These are phyloP conservation scores for Meiosimyza platycephala DNA, from an alignment of 2,888 invertebrate genomes.

Conservation along the genomic window DNA sequence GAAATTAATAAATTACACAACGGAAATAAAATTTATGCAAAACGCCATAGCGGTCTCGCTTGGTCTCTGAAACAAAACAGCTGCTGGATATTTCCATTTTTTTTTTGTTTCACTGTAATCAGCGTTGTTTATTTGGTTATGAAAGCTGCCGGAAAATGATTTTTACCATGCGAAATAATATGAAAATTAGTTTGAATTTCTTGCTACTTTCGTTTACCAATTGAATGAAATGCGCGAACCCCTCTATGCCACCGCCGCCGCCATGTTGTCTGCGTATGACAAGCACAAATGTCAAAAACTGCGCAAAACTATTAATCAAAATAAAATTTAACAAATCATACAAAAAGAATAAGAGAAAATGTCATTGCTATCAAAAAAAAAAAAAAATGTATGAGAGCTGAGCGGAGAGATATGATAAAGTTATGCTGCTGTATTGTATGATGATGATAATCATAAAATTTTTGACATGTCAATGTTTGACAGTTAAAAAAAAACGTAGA, in stretches of 20 bases:
- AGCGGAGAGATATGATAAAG: not conserved
- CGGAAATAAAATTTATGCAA: constrained; percentile 33
- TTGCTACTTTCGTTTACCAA: not conserved
- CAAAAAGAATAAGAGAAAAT: not conserved
- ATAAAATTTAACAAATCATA: constrained; percentile 31
- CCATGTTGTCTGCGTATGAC: constrained; percentile 19
- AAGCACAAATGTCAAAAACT: constrained; percentile 32
- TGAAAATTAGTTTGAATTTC: constrained; percentile 4
- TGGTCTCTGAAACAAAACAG: constrained; percentile 19
- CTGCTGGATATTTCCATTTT: constrained; percentile 7
- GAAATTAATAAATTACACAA: constrained; percentile 35
- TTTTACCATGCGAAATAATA: not conserved
- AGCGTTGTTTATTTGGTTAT: no score
- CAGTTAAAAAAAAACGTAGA: constrained; percentile 4
- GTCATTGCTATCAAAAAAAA: not conserved
- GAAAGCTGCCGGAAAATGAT: constrained; percentile 5
- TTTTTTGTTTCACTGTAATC: not conserved
- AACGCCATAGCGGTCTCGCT: not conserved
- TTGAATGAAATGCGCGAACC: constrained; percentile 10
- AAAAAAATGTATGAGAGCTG: not conserved
- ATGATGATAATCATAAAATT: not conserved
- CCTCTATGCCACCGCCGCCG: not conserved
- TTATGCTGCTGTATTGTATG: not conserved
- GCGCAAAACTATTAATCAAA: constrained; percentile 33
- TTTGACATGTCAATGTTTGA: constrained; percentile 13